phyloP scores from a whole-genome alignment of 1,140 invertebrate genomes.

The Megalonaias nervosa region DNA sequence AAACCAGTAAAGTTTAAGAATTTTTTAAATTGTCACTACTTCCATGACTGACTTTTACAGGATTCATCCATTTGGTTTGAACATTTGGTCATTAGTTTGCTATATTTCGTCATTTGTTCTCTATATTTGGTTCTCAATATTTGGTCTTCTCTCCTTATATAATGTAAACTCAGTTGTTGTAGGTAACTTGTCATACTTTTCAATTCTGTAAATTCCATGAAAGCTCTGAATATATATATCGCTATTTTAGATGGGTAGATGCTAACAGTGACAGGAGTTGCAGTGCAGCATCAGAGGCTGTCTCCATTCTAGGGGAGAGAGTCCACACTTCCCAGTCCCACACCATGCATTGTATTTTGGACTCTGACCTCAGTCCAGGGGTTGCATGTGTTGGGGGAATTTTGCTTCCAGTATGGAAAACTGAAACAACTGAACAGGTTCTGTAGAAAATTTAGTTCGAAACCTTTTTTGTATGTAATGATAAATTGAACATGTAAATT shows the following conservation, averaged over 20 bases:
- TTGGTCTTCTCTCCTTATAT: neutral
- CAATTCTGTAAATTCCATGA: neutral
- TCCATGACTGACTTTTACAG: no score
- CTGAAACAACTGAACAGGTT: neutral
- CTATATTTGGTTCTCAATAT: no score
- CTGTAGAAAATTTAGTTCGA: neutral
- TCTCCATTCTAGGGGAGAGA: neutral
- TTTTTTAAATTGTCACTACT: no score
- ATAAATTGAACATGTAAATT: neutral
- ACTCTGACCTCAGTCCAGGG: constrained; percentile 21
- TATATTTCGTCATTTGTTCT: no score
- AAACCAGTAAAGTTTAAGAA: no score
- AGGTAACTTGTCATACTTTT: neutral
- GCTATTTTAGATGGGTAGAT: neutral
- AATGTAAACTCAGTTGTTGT: neutral
- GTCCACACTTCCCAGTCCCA: constrained; percentile 16
- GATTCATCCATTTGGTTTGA: no score
- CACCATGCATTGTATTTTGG: constrained; percentile 22
- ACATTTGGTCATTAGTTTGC: no score
- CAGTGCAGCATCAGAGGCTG: no score
- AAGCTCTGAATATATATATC: neutral
- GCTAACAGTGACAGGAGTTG: neutral
- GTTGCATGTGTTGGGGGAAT: constrained; percentile 29
- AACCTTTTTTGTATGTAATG: neutral
- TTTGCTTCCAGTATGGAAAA: constrained; percentile 10